These are phyloP conservation scores for Hozukius guyotensis DNA, from an alignment of 2,797 vertebrate species.

Conservation along the genomic window DNA sequence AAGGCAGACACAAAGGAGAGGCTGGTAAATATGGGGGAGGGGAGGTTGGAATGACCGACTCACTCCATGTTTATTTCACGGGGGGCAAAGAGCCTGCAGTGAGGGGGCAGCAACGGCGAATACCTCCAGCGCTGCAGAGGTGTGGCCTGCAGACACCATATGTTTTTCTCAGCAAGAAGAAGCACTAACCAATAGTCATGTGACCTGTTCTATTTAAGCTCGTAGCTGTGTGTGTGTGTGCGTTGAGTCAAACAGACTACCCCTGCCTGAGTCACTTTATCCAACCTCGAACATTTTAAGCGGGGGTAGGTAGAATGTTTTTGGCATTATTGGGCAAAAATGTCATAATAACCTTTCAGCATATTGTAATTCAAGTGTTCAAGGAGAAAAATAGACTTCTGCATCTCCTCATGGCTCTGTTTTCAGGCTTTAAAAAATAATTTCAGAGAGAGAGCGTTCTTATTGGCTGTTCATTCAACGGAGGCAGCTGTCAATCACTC, in stretches of 20 bases:
- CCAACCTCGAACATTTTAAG: neutral
- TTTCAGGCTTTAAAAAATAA: too few species aligned
- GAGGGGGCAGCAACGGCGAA: neutral
- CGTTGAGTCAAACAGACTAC: slow-evolving; percentile 42
- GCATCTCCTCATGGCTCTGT: too few species aligned
- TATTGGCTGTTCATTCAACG: too few species aligned
- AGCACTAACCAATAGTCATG: slow-evolving; percentile 49
- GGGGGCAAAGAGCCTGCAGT: neutral
- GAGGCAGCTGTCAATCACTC: too few species aligned
- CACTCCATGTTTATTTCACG: slow-evolving; percentile 14
- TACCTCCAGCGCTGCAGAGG: slow-evolving; percentile 7
- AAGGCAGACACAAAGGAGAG: slow-evolving; percentile 35
- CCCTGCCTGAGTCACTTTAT: slow-evolving; percentile 31
- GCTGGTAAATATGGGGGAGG: slow-evolving; percentile 59
- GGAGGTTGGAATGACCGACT: slow-evolving; percentile 49
- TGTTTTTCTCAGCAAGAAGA: slow-evolving; percentile 45
- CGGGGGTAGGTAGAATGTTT: accelerated
- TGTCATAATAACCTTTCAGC: too few species aligned
- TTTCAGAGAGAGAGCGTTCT: accelerated
- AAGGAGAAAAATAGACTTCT: too few species aligned
- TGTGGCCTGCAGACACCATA: slow-evolving; percentile 30
- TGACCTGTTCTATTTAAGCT: slow-evolving; percentile 76
- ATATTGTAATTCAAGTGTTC: too few species aligned
- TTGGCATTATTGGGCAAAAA: too few species aligned
- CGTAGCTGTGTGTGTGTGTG: neutral